Conservation (phyloP, 1,140 invertebrate species). For the Trialeurodes vaporariorum region DNA sequence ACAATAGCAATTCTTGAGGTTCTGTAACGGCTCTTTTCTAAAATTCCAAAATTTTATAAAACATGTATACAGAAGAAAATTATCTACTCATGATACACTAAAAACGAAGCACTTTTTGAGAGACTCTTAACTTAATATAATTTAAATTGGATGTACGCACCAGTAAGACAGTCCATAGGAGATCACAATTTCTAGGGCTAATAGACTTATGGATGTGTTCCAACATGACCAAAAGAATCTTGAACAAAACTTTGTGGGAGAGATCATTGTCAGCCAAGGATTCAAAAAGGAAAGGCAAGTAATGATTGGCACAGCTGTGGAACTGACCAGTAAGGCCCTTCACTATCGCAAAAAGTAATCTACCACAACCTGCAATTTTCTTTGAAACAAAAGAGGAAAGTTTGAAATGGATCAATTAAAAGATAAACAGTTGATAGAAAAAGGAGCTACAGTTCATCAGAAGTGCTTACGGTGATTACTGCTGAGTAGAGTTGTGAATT, state of each 20-base stretch:
- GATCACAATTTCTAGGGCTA: conserved; percentile 38
- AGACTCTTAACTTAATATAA: too few relatives aligned
- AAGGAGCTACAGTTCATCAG: too few relatives aligned
- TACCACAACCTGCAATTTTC: conserved; percentile 59
- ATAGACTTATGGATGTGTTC: conserved; percentile 44
- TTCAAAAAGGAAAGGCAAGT: conserved; percentile 48
- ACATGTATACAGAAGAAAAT: too few relatives aligned
- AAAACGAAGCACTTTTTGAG: too few relatives aligned
- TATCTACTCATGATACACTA: too few relatives aligned
- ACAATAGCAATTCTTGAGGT: too few relatives aligned
- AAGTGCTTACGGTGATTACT: too few relatives aligned
- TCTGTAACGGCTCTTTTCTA: too few relatives aligned
- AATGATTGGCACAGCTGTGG: conserved; percentile 58
- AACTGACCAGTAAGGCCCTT: conserved; percentile 66
- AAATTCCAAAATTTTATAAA: too few relatives aligned
- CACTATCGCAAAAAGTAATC: conserved; percentile 74
- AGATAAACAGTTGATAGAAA: too few relatives aligned
- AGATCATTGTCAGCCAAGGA: conserved; percentile 41
- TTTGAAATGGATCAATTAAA: too few relatives aligned
- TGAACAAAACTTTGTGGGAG: conserved; percentile 43
- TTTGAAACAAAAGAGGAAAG: conserved; percentile 35
- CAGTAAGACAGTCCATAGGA: conserved; percentile 44
- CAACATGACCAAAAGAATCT: conserved; percentile 48
- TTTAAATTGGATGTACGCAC: conserved; percentile 2
- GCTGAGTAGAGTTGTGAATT: too few relatives aligned